These are phyloP conservation scores for Galemys pyrenaicus DNA, from an alignment of 2,113 vertebrate species.

Conservation along the genomic window DNA sequence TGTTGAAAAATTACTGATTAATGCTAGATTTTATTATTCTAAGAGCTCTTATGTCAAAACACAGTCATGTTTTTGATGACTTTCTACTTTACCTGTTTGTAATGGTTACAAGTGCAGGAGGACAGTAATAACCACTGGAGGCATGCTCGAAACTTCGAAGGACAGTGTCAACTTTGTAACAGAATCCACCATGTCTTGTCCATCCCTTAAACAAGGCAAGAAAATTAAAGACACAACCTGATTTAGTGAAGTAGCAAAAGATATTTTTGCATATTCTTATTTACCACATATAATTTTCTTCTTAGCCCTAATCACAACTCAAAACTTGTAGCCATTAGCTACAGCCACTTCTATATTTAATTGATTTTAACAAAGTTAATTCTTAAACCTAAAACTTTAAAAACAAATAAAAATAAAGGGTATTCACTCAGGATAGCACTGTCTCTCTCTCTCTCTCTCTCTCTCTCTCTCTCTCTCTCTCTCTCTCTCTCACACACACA, in stretches of 20 bases:
- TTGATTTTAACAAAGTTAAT: not conserved
- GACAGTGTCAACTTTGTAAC: slow-evolving; percentile 90
- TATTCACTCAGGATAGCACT: not conserved
- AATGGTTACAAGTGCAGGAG: slow-evolving; percentile 90
- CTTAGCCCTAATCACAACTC: not conserved
- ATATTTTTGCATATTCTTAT: not conserved
- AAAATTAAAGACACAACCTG: not conserved
- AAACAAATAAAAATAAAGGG: slow-evolving; percentile 48
- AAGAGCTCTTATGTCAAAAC: not conserved
- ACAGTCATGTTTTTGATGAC: not conserved
- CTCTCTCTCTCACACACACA: not conserved
- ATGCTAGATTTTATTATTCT: slow-evolving; percentile 4
- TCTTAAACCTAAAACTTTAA: slow-evolving; percentile 10
- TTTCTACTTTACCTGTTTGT: slow-evolving; percentile 89
- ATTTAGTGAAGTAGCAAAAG: slow-evolving; percentile 26
- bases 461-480: not conserved
- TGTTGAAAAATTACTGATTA: slow-evolving; percentile 47
- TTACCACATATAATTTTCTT: not conserved
- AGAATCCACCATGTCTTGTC: slow-evolving; percentile 92
- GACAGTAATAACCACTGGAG: slow-evolving; percentile 92
- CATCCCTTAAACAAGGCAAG: slow-evolving; percentile 88
- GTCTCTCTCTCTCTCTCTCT: not conserved
- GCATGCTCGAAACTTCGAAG: slow-evolving; percentile 90
- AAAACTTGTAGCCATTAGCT: not conserved
- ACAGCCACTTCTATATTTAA: not conserved